Base-by-base conservation (phyloP, 2,797 vertebrate genomes). In the Holocentrus rufus region DNA sequence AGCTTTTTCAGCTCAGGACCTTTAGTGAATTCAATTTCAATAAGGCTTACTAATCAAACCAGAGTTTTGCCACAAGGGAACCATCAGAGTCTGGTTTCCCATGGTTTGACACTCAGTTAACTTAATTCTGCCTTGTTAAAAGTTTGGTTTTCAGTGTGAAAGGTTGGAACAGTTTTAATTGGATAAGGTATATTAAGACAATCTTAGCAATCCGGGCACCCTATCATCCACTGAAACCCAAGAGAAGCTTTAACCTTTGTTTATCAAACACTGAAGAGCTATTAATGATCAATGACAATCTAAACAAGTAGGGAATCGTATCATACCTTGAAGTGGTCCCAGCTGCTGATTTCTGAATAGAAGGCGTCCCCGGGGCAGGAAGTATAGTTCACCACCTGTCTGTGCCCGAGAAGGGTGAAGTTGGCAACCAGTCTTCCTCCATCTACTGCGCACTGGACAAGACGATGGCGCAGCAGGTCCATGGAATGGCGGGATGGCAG, bases 321-420 rank as follows among this genome's bases (percentile, higher is more conserved):
- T 82, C 88, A 91, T 56, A 88, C 84, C 47, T 81, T 60, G 77
- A 96, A 97, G 75, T 93, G 90, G 0, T 90, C 83, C 96, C 97
- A 98, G 72, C 85, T 92, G 80, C 65, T 70, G 55, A 98, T 95
- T 84, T 95, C 93, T 3, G 70, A 82, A 86, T 93, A 97, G 58
- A 98, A 91, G 2, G 91, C 81, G 0, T 95, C 90, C 15, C 96
- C 96, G 0, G 97, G 96, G 65, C 96, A 97, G 10, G 58, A 3
- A 0, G 95, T 98, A 74, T 91, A 90, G 72, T 0, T 79, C 6
- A 92, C 94, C 20, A 93, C 71, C 82, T 98, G 96, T 13, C 96
- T 94, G 88, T 98, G 96, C 1, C 96, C 96, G 0, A 90, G 90
- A n/a, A 96, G 23, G 27, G 67, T 87, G 72, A 94, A 97, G 90